Conservation (phyloP, 2,113 vertebrate genomes). For the Antechinus flavipes region DNA sequence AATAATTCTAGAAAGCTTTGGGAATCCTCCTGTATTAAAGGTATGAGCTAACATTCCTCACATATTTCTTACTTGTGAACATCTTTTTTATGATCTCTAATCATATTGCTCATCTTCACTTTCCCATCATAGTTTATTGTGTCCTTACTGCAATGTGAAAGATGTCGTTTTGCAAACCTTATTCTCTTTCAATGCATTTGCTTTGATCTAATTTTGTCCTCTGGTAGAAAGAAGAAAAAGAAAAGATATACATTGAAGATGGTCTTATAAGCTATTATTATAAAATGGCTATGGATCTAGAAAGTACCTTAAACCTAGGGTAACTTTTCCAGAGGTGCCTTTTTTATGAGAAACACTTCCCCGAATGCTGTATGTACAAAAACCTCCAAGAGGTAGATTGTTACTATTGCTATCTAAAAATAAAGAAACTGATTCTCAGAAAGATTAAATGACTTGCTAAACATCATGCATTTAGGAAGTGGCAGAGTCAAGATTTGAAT, state of each 20-base stretch:
- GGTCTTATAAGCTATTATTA: neutral
- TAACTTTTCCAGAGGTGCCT: too few species aligned
- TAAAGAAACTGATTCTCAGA: neutral
- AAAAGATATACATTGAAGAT: neutral
- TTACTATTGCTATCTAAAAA: neutral
- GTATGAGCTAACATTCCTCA: neutral
- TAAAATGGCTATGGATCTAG: neutral
- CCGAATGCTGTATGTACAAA: neutral
- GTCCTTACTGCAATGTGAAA: neutral
- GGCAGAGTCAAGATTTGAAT: neutral
- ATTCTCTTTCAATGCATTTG: neutral
- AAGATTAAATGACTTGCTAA: neutral
- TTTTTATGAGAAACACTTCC: neutral
- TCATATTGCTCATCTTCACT: neutral
- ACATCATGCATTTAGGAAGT: neutral
- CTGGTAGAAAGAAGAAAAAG: neutral
- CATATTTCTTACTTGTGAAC: neutral
- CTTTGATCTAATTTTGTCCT: neutral
- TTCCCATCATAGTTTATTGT: neutral
- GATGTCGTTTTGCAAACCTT: neutral
- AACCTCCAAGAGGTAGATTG: neutral
- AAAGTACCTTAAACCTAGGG: neutral
- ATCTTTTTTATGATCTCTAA: neutral
- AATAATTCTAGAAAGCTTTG: neutral
- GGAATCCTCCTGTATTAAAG: neutral